Base-by-base conservation (phyloP, 2,888 invertebrate genomes). In the Pandemis cinnamomeana region DNA sequence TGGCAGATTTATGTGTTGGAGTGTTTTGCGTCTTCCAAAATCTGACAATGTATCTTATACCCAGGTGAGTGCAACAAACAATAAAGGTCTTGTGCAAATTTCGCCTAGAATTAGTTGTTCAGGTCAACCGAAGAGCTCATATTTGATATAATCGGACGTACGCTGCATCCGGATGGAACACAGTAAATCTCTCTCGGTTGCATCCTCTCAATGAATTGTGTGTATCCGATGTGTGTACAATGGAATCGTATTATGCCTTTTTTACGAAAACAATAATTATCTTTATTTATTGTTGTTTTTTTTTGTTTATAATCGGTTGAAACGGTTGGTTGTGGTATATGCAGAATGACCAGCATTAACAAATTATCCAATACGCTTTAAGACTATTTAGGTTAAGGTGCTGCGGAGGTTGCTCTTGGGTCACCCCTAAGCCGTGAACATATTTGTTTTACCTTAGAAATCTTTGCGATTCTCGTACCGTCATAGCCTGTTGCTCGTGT, bases 21-120 rank as follows among this genome's bases (percentile, higher is more conserved):
- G 95, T 98, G 71, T 98, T 98, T 90, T 98, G 98, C 89, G 97
- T 98, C 72, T 97, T 97, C 88, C 98, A 98, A 87, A 98, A 98
- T 86, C 94, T 98, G 81, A 96, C 97, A 63, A 97, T 97, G 80
- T 97, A 97, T 88, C 94, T 97, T 72, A 96, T 97, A 81, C 96
- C 96, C 67, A 96, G 96, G 96, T 96, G 84, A 96, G 91, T 86
- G 74, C 69, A 72, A 15, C n/a, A 7, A 53, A n/a, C 36, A 72
- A 66, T 70, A 8, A 13, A 63, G 55, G 27, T 8, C 6, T 46
- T 20, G 10, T 75, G 55, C 75, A 58, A 76, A 48, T 48, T 20
- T 46, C 46, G 20, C 20, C 20, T 46, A 46, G 20, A 46, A 46
- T 46, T 63, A 46, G 44, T 10, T 60, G 44, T 36, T 27, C 51